Base-by-base conservation (phyloP, 2,797 vertebrate genomes). In the Adelosebastes latens region DNA sequence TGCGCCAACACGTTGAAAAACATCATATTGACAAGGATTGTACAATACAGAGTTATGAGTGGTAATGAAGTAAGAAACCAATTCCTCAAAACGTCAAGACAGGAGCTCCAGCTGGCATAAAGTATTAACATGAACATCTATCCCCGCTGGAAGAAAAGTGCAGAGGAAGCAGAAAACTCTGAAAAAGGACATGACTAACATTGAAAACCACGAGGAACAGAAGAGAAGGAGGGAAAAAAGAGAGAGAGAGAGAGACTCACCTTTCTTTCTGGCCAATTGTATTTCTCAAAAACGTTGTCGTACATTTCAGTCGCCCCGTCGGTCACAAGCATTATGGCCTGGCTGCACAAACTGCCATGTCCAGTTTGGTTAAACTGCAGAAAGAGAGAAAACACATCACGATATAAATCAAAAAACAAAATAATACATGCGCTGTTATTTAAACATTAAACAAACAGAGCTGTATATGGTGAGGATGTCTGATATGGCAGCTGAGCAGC, bases 321-420 rank as follows among this genome's bases (percentile, higher is more conserved):
- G 0, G 98, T 99, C 87, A 99, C 96, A 22, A 99, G 93, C 98
- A 99, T 99, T 87, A 99, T 98, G 78, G 98, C 98, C 93, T 98
- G 98, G 86, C 97, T 99, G 93, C 98, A 99, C 87, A 97, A 94
- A 66, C 98, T 99, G 58, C 98, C 98, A 87, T 96, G 97, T 67
- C 98, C 98, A 1, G 98, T 98, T 87, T 97, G 97, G 92, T 99
- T 99, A 90, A 99, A 99, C 98, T 99, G 87, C 53, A 85, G 20
- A 65, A 39, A 75, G 29, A 75, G 13, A 14, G n/a, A 29, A n/a
- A 73, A 65, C 7, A 72, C 8, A 59, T 11, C 2, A 27, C 22
- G 14, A 61, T 13, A 49, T 9, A 13, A 2, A 56, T 18, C 12
- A 22, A 49, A 32, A 65, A 20, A 2, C 4, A 1, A 27, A 42